Base-by-base conservation (phyloP, 2,888 invertebrate genomes). In the Ectemnius cavifrons region DNA sequence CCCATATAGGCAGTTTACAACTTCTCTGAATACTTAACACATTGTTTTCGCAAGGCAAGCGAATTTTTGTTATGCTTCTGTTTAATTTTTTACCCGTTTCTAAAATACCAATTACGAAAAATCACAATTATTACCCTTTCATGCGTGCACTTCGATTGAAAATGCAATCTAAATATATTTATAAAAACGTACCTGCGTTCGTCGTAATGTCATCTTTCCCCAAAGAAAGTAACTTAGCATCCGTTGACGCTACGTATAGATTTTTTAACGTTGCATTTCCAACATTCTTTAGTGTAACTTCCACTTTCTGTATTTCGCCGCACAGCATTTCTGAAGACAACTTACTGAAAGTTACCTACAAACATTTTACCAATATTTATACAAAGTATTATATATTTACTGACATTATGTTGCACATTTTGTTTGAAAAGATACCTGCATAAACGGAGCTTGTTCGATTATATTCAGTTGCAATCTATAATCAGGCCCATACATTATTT, bases 401-500 rank as follows among this genome's bases (percentile, higher is more conserved):
- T 37, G 5, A 37, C 4, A 4, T 11, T 11, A 37, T 37, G 8
- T 37, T 6, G 8, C 37, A 37, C 11, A 37, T 37, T 37, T 37
- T 1, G 11, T 37, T 37, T 4, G 37, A 37, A 60, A 13, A 75
- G 63, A 8, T 91, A 96, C 96, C 93, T 96, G 95, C 85, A 98
- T 92, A 85, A 95, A 95, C 0, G 98, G 97, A 76, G 97, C 95
- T 79, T 95, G 94, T 14, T 96, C 95, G 60, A 96, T 94, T 64
- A 98, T 93, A 77, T 93, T 93, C 69, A 97, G 94, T 80, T 94
- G 93, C 66, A 98, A 92, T 78, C 96, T 93, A 81, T 94, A 94
- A 88, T 96, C 96, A 16, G 91, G 91, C 8, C 92, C 93, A 80
- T 93, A 93, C 71, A 92, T 84, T 70, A 92, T 91, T 58, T 89